Evolutionary conservation across 30 jellyfish, hydroid and myxozoan genomes (phyloP).

Genomic region (Chironex yamaguchii): DNA sequence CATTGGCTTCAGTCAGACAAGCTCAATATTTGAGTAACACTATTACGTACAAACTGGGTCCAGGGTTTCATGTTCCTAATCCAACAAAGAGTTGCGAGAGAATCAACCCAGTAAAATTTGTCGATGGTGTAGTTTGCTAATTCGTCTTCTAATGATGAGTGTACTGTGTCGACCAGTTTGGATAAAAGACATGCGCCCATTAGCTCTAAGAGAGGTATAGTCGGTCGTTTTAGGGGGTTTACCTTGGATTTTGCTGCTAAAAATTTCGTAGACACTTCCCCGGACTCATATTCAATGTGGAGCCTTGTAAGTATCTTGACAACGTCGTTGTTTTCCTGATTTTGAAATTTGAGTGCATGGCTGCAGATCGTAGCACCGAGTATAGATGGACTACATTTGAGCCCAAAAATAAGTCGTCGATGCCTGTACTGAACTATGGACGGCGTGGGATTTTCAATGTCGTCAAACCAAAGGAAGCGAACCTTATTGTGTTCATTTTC

Average conservation of each 20-base stretch:
- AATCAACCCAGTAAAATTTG: constrained; percentile 71
- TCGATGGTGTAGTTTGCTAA: constrained; percentile 2
- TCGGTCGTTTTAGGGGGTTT: constrained; percentile 54
- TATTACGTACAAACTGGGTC: constrained; percentile 56
- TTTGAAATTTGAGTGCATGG: not conserved
- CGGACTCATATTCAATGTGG: constrained; percentile 41
- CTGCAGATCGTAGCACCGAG: constrained; percentile 41
- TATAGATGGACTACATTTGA: constrained; percentile 13
- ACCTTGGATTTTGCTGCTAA: constrained; percentile 78
- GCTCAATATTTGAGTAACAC: constrained; percentile 42
- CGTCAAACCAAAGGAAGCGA: constrained; percentile 28
- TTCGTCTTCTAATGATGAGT: constrained; percentile 16
- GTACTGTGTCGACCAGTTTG: constrained; percentile 31
- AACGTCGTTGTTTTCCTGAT: constrained; percentile 13
- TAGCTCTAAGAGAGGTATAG: constrained; percentile 75
- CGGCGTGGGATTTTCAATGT: not conserved
- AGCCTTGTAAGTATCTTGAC: constrained; percentile 32
- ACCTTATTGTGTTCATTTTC: not conserved
- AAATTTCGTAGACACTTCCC: constrained; percentile 39
- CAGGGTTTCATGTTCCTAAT: constrained; percentile 64
- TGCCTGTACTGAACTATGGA: constrained; percentile 16
- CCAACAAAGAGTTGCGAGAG: constrained; percentile 79
- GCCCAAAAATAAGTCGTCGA: constrained; percentile 38
- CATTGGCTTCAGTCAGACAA: constrained; percentile 40
- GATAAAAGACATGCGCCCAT: constrained; percentile 70